Evolutionary conservation across 2,888 invertebrate species (phyloP).

Genomic region (Lasioglossum vierecki): DNA sequence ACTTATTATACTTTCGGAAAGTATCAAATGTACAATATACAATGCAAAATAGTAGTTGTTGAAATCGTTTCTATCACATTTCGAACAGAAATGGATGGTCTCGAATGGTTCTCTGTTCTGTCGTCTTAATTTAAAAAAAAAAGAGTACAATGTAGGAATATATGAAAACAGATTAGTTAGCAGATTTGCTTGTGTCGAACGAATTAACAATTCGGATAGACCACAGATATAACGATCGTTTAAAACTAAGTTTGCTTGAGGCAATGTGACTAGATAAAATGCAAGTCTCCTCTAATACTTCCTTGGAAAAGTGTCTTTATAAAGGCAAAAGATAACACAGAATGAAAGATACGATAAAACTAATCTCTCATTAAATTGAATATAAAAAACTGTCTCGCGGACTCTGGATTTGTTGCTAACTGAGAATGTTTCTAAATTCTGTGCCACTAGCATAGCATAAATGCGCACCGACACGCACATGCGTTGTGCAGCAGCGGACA

Average conservation of each 20-base stretch:
- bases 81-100: conserved; percentile 13
- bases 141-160: neutral
- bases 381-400: neutral
- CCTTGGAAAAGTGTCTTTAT: neutral
- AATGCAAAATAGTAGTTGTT: conserved; percentile 21
- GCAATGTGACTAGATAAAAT: conserved; percentile 60
- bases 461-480: neutral
- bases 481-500: conserved; percentile 11
- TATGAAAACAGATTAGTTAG: conserved; percentile 19
- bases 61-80: conserved; percentile 30
- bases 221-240: conserved; percentile 13
- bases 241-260: conserved; percentile 48
- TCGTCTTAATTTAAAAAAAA: conserved; percentile 14
- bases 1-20: conserved; percentile 6
- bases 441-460: neutral
- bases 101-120: conserved; percentile 29
- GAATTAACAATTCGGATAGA: conserved; percentile 10
- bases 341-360: neutral
- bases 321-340: neutral
- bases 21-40: conserved; percentile 16
- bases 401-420: conserved; percentile 6
- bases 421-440: conserved; percentile 19
- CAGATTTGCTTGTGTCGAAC: conserved; percentile 1
- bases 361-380: neutral
- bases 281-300: conserved; percentile 55